Conservation (phyloP, 2,113 vertebrate species). For the Lepidothrix coronata region DNA sequence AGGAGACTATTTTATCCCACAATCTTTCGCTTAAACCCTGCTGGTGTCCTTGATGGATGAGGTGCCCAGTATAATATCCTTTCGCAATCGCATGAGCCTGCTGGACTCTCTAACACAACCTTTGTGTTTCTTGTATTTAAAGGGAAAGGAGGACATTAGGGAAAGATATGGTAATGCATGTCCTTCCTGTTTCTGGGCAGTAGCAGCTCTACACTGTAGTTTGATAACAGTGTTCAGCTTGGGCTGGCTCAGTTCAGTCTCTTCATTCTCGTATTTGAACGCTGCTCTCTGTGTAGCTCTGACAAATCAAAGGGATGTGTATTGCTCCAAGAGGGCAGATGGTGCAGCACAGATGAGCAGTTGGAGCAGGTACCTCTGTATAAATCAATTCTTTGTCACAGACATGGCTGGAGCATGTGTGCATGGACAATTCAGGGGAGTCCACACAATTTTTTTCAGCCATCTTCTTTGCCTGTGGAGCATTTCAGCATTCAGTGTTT, state of each 20-base stretch:
- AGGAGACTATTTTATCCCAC: slow-evolving; percentile 23
- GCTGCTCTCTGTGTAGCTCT: fast-evolving
- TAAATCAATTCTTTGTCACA: background rate
- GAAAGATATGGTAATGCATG: background rate
- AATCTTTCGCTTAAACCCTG: slow-evolving; percentile 4
- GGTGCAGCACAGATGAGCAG: background rate
- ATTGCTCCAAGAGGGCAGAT: background rate
- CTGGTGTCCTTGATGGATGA: slow-evolving; percentile 36
- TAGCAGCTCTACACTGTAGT: background rate
- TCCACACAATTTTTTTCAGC: background rate
- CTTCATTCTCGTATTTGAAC: fast-evolving
- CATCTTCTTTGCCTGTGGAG: background rate
- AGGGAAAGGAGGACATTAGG: background rate
- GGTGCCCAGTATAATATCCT: background rate
- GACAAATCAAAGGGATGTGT: background rate
- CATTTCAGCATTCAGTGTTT: background rate
- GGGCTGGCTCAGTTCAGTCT: background rate
- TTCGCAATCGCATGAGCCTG: background rate
- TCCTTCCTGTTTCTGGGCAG: slow-evolving; percentile 20
- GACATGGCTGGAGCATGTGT: background rate
- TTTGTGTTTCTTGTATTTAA: slow-evolving; percentile 15
- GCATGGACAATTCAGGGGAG: background rate
- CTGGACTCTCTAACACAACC: background rate
- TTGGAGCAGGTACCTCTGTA: background rate
- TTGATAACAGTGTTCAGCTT: background rate